Conservation (phyloP, 2,888 invertebrate genomes). For the Yponomeuta plumbellus region DNA sequence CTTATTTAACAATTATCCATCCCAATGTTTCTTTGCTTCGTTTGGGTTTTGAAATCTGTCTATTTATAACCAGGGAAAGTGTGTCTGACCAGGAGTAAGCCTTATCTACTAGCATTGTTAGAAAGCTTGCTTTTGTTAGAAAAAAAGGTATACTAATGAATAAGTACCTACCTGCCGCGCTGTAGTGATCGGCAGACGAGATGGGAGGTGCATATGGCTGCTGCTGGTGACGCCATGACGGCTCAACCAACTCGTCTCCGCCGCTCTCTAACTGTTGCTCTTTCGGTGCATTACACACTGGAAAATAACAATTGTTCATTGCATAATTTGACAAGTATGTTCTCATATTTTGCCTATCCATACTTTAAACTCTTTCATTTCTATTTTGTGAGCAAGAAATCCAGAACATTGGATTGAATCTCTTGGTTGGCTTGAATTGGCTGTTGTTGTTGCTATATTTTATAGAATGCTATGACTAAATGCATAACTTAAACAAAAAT, state of each 20-base stretch:
- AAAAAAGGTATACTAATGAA: conserved; percentile 3
- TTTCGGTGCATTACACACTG: conserved; percentile 87
- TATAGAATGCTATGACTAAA: no score
- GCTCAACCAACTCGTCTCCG: conserved; percentile 84
- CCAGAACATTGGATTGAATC: no score
- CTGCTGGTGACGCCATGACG: conserved; percentile 85
- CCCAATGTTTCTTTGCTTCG: no score
- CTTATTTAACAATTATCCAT: no score
- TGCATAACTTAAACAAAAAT: background rate
- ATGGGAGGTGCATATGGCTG: conserved; percentile 79
- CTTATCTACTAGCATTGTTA: background rate
- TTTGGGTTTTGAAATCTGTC: no score
- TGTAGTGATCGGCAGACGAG: conserved; percentile 84
- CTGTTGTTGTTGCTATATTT: no score
- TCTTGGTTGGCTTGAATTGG: no score
- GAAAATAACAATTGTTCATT: conserved; percentile 26
- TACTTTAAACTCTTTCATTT: no score
- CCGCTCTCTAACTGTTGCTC: conserved; percentile 83
- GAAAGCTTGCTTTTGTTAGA: background rate
- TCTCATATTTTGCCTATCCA: no score
- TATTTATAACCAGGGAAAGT: no score
- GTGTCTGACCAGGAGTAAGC: no score
- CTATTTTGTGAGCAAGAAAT: no score
- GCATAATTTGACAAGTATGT: background rate
- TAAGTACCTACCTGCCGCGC: conserved; percentile 74